A percentile compares a stretch with the other conserved stretches of the same genome.
These are phyloP conservation scores for Rhinatrema bivittatum DNA, from an alignment of 2,797 vertebrate genomes.

Conservation along the genomic window DNA sequence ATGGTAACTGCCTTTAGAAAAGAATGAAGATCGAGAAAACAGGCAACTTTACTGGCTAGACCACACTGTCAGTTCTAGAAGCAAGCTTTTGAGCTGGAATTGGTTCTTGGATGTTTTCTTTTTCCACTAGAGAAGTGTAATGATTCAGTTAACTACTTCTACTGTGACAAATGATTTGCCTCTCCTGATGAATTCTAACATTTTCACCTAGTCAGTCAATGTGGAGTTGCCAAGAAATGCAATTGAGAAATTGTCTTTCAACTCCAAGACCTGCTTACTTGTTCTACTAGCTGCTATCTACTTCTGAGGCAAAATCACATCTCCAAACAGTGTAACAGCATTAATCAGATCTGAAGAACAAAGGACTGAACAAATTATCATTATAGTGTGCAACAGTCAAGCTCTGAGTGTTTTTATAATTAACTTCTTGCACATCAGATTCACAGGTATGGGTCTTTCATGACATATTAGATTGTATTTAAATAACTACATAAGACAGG, in stretches of 20 bases:
- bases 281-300: not conserved
- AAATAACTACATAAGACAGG: not conserved
- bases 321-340: not conserved
- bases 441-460: no score
- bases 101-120: no score
- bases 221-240: rapidly evolving
- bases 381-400: not conserved
- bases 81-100: no score
- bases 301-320: not conserved
- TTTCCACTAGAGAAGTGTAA: no score
- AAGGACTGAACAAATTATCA: not conserved
- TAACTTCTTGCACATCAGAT: not conserved
- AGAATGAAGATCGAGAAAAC: no score
- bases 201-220: not conserved
- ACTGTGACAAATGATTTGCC: no score
- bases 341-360: not conserved
- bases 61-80: no score
- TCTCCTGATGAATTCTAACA: no score
- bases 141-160: no score
- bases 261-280: not conserved
- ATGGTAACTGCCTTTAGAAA: no score
- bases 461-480: not conserved
- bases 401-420: rapidly evolving
- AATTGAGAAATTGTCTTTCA: rapidly evolving
- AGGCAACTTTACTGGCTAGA: no score